Base-by-base conservation (phyloP, 2,113 vertebrate species). In the Apodemus speciosus region DNA sequence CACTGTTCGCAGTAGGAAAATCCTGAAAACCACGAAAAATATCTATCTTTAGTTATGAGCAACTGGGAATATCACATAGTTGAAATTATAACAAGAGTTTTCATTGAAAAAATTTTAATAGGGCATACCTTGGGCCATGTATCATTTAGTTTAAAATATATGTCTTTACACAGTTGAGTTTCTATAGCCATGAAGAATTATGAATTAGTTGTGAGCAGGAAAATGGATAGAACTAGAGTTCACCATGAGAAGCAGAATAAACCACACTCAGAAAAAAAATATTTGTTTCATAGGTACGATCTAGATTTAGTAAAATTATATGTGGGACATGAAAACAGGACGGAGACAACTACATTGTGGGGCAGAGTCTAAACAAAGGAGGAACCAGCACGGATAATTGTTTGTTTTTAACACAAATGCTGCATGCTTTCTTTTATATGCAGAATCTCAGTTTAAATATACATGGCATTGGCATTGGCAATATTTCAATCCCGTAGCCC, bases 21-120 rank as follows among this genome's bases (percentile, higher is more conserved):
- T 75, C 68, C 53, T 89, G 56, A 81, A 96, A 92, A 68, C 20
- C 69, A 76, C 32, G 10, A 71, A 81, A 77, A 64, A 72, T 66
- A 49, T 30, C 11, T 6, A 9, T 60, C 46, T 60, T 76, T 80
- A 60, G 32, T 11, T 35, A 2, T 81, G 32, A 32, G 6, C 88
- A 40, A 89, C 91, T 92, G 94, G 73, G 51, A 90, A 77, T 90
- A 88, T 20, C 43, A 20, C 43, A 35, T 1, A 88, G 35, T 38
- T 69, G 5, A 58, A 91, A 13, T 83, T 93, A n/a, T 13, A 27
- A 62, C 80, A 86, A 88, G 9, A 76, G 18, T 9, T 51, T 95
- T 14, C 79, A 81, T 68, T 88, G 85, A 51, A 85, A 35, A 49
- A n/a, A 6, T 77, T 85, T 79, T 27, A 75, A 14, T 58, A 1